Conservation (phyloP, 2,888 invertebrate genomes). For the Caenorhabditis becei region DNA sequence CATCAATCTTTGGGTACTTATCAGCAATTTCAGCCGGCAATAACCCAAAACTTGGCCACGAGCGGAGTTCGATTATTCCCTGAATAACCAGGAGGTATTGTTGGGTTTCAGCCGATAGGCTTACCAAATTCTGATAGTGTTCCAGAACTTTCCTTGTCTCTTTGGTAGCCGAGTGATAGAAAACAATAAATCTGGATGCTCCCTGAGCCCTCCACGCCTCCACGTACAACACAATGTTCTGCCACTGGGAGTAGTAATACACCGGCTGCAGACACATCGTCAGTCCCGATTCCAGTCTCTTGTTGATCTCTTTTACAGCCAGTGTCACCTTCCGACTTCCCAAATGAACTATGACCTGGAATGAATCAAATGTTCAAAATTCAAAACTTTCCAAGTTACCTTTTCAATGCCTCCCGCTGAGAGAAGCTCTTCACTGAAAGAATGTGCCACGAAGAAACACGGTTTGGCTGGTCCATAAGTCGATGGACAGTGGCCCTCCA, state of each 20-base stretch:
- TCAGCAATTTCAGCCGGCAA: constrained; percentile 21
- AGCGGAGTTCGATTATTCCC: constrained; percentile 39
- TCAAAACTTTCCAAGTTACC: not conserved
- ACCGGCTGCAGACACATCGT: constrained; percentile 46
- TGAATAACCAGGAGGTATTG: no score
- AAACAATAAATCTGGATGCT: constrained; percentile 67
- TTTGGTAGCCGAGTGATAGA: constrained; percentile 65
- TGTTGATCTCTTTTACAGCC: constrained; percentile 27
- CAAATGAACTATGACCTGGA: constrained; percentile 21
- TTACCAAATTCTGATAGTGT: constrained; percentile 48
- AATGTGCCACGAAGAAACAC: constrained; percentile 39
- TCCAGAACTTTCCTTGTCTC: constrained; percentile 59
- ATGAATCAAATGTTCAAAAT: not conserved
- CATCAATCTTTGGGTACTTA: constrained; percentile 28
- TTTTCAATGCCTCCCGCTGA: constrained; percentile 15
- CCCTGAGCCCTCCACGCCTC: constrained; percentile 65
- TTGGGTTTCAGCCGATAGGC: no score
- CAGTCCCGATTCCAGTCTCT: constrained; percentile 27
- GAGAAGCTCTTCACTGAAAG: constrained; percentile 9
- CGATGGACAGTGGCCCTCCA: constrained; percentile 25
- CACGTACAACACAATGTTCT: constrained; percentile 48
- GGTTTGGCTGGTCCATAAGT: constrained; percentile 26
- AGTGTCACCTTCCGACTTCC: constrained; percentile 25
- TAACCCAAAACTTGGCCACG: constrained; percentile 45
- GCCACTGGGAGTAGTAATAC: constrained; percentile 53